A percentile compares a stretch with the other conserved stretches of the same genome.
Evolutionary conservation across 1,140 invertebrate genomes (phyloP).

Genomic region (Drosophila arizonae): DNA sequence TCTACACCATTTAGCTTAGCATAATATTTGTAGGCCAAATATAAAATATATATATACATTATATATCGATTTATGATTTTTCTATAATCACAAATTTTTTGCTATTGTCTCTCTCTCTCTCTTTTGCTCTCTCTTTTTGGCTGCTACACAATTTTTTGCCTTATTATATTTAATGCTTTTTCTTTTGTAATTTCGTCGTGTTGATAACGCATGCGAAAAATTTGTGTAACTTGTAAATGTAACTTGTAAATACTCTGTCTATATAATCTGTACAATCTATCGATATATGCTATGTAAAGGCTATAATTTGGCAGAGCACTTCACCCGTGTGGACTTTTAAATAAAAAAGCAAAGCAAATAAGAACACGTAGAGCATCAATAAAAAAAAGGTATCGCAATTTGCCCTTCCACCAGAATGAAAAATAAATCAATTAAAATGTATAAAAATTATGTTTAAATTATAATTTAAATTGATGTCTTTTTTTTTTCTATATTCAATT

Average conservation of each 20-base stretch:
- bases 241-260: constrained; percentile 30
- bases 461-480: not conserved
- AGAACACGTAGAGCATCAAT: constrained; percentile 1
- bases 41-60: not conserved
- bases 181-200: constrained; percentile 30
- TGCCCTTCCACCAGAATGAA: constrained; percentile 20
- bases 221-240: constrained; percentile 43
- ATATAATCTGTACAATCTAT: constrained; percentile 44
- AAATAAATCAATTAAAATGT: not conserved
- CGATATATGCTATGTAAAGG: constrained; percentile 61
- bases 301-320: constrained; percentile 79
- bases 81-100: constrained; percentile 48
- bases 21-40: constrained; percentile 43
- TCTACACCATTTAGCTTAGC: constrained; percentile 54
- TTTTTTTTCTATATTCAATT: not conserved
- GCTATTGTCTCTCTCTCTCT: constrained; percentile 45
- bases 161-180: constrained; percentile 12
- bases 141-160: constrained; percentile 26
- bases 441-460: not conserved
- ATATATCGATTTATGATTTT: constrained; percentile 23
- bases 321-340: constrained; percentile 81
- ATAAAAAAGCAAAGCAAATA: constrained; percentile 34
- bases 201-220: constrained; percentile 47
- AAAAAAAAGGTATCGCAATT: constrained; percentile 53
- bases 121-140: constrained; percentile 24